These are phyloP conservation scores for Apamea epomidion DNA, from an alignment of 2,888 invertebrate genomes.

Conservation along the genomic window DNA sequence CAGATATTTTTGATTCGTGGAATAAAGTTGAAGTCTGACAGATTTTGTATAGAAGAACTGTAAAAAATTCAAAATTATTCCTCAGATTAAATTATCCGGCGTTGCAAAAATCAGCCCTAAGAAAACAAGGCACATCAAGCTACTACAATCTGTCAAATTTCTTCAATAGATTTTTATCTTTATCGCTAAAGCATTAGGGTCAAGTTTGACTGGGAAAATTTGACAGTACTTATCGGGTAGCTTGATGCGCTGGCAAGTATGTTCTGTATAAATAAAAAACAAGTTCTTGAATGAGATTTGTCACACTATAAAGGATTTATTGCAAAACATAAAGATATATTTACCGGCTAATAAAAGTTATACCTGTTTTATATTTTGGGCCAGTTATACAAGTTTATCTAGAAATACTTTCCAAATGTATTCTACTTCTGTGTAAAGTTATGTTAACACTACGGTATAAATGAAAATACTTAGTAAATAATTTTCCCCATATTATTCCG, in stretches of 20 bases:
- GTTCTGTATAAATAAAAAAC: not conserved
- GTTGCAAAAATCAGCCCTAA: too few relatives aligned
- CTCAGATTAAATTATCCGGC: too few relatives aligned
- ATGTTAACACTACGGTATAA: not conserved
- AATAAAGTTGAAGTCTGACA: too few relatives aligned
- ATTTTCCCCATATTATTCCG: not conserved
- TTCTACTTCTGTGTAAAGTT: not conserved
- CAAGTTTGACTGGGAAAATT: too few relatives aligned
- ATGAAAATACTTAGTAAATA: not conserved
- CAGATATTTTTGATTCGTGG: too few relatives aligned
- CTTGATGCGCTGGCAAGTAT: not conserved
- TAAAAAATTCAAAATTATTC: too few relatives aligned
- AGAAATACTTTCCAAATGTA: not conserved
- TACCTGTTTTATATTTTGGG: conserved; percentile 8
- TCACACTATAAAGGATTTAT: conserved; percentile 4
- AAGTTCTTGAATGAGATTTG: not conserved
- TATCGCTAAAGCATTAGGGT: too few relatives aligned
- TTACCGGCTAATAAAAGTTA: not conserved
- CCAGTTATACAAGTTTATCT: not conserved
- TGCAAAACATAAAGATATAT: conserved; percentile 1
- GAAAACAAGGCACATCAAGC: too few relatives aligned
- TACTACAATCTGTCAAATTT: too few relatives aligned
- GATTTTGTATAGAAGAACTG: too few relatives aligned
- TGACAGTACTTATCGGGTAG: too few relatives aligned
- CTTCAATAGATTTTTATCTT: too few relatives aligned